Base-by-base conservation (phyloP, 1,140 invertebrate species). In the Solen grandis region DNA sequence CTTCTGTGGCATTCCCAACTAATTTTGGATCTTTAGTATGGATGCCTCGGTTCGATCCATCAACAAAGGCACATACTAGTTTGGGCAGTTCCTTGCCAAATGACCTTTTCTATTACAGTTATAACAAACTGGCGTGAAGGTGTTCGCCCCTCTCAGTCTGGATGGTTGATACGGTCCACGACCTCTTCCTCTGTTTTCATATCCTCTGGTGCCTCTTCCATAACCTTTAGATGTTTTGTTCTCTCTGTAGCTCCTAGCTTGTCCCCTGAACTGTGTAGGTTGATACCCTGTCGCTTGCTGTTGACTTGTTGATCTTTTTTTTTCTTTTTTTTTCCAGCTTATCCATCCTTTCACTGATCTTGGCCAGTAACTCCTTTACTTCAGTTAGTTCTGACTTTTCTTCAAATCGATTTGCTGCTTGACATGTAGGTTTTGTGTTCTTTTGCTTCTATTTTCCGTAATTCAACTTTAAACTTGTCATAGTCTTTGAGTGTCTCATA, bases 1-100 rank as follows among this genome's bases (percentile, higher is more conserved):
- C 72, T 74, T 74, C 72, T 19, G 31, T 74, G 1, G 72, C 29
- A 0, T 46, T 38, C 5, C 72, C 72, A 41, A 74, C 57, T 31
- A 74, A 63, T 27, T 8, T 74, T 31, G 57, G 55, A 38, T 73
- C 54, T 59, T 73, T 35, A 31, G 3, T 52, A 3, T 72, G 13
- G 22, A 31, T 72, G 50, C 52, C 31, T 19, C 19, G 35, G 27
- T 55, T 72, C n/a, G 52, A 72, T 52, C 52, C 52, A 22, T 25
- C 27, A 72, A 72, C 27, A 22, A 54, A 29, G 69, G 60, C 35
- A 63, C 35, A 1, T 5, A 63, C 8, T 36, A 63, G 60, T 72
- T 72, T 57, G 69, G 69, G 52, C 69, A 72, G 52, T 57, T 33
- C 25, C 33, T 72, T 10, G 69, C 69, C 1, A 57, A 4, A 31